These are phyloP conservation scores for Heliangelus exortis DNA, from an alignment of 2,797 vertebrate species.

Conservation along the genomic window DNA sequence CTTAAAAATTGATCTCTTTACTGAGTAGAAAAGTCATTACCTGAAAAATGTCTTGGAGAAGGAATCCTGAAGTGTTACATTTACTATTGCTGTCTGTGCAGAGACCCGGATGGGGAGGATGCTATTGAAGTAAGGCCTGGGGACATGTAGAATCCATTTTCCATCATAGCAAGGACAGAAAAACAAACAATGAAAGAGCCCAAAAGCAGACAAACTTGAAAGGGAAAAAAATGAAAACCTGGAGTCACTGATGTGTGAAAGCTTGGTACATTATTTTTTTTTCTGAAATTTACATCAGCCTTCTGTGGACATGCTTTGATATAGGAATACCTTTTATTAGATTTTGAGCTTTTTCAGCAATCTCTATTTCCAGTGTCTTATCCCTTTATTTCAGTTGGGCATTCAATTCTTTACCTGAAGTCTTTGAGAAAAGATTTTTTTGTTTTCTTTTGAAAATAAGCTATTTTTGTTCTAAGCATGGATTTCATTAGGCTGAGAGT, in stretches of 20 bases:
- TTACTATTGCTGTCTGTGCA: not conserved
- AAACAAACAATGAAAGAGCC: not conserved
- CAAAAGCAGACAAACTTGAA: not conserved
- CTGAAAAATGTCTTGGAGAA: not conserved
- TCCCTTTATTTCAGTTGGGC: not conserved
- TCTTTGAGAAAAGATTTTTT: not conserved
- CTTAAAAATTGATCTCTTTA: not conserved
- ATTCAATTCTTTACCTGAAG: not conserved
- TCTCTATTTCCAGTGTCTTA: not conserved
- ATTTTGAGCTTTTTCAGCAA: not conserved
- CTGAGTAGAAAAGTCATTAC: not conserved
- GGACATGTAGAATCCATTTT: rapidly evolving
- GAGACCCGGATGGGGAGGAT: not conserved
- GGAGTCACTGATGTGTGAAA: not conserved
- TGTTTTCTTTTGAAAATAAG: not conserved
- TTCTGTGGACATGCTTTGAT: not conserved
- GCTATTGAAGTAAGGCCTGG: not conserved
- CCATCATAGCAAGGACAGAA: not conserved
- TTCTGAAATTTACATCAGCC: not conserved
- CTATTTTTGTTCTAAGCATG: not conserved
- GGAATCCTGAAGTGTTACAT: not conserved
- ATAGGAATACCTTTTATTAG: not conserved
- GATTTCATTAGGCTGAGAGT: not conserved
- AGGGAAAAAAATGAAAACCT: not conserved
- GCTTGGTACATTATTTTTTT: not conserved